Conservation (phyloP, 2,797 vertebrate species). For the Monodelphis domestica region DNA sequence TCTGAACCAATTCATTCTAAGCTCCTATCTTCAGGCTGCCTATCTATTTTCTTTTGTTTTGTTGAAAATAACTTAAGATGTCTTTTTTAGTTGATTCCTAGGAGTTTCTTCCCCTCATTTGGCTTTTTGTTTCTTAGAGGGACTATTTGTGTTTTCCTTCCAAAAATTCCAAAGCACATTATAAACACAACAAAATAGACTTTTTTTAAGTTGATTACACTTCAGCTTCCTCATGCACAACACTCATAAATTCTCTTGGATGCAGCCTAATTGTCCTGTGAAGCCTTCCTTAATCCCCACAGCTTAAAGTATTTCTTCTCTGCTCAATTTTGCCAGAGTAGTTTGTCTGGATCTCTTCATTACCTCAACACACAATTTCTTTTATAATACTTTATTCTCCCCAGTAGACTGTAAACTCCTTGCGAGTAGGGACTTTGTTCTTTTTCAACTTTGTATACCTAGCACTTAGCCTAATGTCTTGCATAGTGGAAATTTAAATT, state of each 20-base stretch:
- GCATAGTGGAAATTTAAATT: neutral
- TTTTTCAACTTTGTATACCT: neutral
- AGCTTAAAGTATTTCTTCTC: neutral
- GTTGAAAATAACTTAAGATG: neutral
- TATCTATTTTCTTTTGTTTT: slow-evolving; percentile 15
- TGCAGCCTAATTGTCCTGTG: neutral
- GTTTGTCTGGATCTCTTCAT: neutral
- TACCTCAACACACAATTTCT: neutral
- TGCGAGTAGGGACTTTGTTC: neutral
- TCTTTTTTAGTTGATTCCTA: slow-evolving; percentile 38
- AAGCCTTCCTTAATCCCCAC: neutral
- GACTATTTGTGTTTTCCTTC: neutral
- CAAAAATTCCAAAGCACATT: slow-evolving; percentile 16
- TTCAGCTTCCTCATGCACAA: neutral
- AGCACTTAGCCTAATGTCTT: neutral
- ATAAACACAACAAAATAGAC: neutral
- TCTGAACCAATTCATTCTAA: neutral
- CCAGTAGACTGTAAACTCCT: neutral
- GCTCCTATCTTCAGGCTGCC: neutral
- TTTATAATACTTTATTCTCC: neutral
- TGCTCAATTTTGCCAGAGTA: neutral
- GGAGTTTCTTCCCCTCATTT: neutral
- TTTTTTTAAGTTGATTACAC: neutral
- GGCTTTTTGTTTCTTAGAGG: neutral
- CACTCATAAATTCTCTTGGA: neutral